Percentiles rank a stretch among this genome's conserved stretches.
These are phyloP conservation scores for Pocillopora damicornis DNA, from an alignment of 64 coral and sea anemone genomes.

Conservation along the genomic window DNA sequence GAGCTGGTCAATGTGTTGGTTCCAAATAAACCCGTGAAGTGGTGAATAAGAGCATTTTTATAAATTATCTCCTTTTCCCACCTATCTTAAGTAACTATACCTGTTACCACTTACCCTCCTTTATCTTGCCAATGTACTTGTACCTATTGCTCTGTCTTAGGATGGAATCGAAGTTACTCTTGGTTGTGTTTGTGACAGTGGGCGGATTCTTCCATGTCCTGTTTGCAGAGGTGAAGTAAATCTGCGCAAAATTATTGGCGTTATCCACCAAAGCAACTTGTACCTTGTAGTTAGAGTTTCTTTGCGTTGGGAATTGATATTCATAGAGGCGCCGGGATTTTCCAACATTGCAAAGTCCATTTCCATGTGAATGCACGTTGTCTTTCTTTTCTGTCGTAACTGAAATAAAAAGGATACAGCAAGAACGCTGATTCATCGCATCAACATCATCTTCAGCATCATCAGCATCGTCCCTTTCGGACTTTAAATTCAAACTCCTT, in stretches of 20 bases:
- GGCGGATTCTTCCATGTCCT: not conserved
- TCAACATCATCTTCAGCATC: too few species aligned
- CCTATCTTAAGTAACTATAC: too few species aligned
- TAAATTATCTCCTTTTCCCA: too few species aligned
- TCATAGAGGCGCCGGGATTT: slow-evolving; percentile 5
- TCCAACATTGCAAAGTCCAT: not conserved
- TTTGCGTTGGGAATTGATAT: not conserved
- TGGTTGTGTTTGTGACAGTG: not conserved
- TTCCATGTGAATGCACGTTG: not conserved
- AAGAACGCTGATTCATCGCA: too few species aligned
- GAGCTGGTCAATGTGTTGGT: too few species aligned
- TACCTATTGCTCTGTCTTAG: not conserved
- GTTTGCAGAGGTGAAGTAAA: slow-evolving; percentile 9
- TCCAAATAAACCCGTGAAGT: too few species aligned
- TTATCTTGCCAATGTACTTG: slow-evolving; percentile 17
- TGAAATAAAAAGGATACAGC: too few species aligned
- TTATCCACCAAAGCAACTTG: slow-evolving; percentile 10
- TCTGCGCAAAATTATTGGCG: not conserved
- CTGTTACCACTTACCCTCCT: not conserved
- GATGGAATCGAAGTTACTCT: not conserved
- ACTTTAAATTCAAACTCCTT: too few species aligned
- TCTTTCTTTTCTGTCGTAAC: too few species aligned
- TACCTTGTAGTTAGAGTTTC: not conserved
- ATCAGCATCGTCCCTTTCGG: too few species aligned
- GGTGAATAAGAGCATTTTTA: too few species aligned